A percentile compares a stretch with the other conserved stretches of the same genome.
phyloP scores from a whole-genome alignment of 2,797 vertebrate genomes.

The Enteromius afrohamiltoni region DNA sequence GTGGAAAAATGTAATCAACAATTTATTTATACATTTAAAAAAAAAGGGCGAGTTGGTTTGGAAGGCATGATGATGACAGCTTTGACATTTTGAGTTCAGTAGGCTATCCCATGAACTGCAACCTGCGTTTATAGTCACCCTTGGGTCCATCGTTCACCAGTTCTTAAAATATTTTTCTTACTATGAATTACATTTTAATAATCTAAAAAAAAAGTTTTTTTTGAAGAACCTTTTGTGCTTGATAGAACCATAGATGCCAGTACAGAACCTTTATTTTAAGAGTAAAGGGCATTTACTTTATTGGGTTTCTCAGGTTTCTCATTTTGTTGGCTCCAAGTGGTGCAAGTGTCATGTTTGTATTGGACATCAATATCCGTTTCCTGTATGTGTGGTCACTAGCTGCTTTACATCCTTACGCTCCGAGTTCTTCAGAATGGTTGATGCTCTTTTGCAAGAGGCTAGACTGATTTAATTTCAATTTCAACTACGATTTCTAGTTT shows the following conservation, averaged over 20 bases:
- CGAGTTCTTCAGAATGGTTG: not conserved
- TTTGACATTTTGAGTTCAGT: not conserved
- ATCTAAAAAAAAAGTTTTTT: not conserved
- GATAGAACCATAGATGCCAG: not conserved
- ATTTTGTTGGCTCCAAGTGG: not conserved
- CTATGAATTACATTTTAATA: not conserved
- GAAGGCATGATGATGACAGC: not conserved
- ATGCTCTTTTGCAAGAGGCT: not conserved
- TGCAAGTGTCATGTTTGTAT: not conserved
- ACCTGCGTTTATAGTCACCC: not conserved
- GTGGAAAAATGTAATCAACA: not conserved
- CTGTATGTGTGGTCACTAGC: too few relatives aligned
- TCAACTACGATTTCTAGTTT: too few relatives aligned
- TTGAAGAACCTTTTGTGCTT: not conserved
- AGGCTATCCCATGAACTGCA: not conserved
- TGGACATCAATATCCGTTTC: not conserved
- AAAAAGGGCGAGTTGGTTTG: not conserved
- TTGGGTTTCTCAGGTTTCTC: not conserved
- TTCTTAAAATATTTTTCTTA: not conserved
- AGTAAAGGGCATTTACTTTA: not conserved
- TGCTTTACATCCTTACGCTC: not conserved
- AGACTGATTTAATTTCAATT: not conserved
- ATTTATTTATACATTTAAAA: not conserved
- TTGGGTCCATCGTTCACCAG: not conserved
- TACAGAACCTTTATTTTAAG: not conserved